Base-by-base conservation (phyloP, 2,113 vertebrate genomes). In the Oncorhynchus keta region DNA sequence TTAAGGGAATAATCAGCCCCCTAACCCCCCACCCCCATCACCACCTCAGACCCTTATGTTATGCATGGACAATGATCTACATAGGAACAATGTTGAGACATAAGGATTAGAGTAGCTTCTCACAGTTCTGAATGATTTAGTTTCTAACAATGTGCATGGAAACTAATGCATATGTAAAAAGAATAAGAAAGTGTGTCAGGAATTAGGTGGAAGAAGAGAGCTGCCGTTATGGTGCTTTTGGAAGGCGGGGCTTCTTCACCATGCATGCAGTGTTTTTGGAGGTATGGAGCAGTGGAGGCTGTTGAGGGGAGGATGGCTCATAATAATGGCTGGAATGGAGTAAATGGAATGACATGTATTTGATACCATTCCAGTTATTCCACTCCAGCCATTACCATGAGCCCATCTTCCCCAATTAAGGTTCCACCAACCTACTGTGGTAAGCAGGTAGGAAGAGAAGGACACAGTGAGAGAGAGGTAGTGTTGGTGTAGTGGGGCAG, bases 401-500 rank as follows among this genome's bases (percentile, higher is more conserved):
- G 39, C 39, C 9, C 9, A 11, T 45, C 39, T 9, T 45, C 39
- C 39, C 39, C 39, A 45, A 11, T 11, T 45, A 45, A 3, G 9
- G 39, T 45, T 11, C 39, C 39, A 45, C 39, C 39, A 45, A 11
- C 39, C 39, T 45, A 9, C 39, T 45, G 9, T 45, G n/a, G 4
- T 30, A 61, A 6, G 61, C 22, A 68, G 51, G 14, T 28, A 65
- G 78, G 76, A 78, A 12, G 64, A 66, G 39, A 12, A 55, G 22
- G 68, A 81, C 72, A 71, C 74, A 81, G 71, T 76, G 79, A 81
- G 66, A 79, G 59, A 81, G 67, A 77, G 81, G 62, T 49, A 78
- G 77, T 7, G 81, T 81, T 83, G 64, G 82, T 82, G 76, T 84
- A 84, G 87, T 69, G 86, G 86, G 82, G 82, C 81, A 80, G 77